Percentiles rank a stretch among this genome's conserved stretches.
Conservation (phyloP, 1,140 invertebrate genomes). For the Eufriesea mexicana region DNA sequence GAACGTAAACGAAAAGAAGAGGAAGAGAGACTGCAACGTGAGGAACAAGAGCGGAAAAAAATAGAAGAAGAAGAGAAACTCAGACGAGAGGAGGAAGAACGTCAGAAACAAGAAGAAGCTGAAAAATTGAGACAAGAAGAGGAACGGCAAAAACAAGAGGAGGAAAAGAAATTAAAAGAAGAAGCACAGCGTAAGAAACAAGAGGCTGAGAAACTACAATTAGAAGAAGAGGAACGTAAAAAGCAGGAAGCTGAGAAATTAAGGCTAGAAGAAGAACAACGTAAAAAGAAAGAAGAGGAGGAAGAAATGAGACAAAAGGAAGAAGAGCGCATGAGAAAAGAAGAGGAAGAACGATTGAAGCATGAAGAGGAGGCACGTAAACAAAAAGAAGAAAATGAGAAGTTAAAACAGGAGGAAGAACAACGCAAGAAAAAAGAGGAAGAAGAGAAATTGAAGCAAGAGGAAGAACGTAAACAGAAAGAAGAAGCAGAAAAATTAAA, state of each 20-base stretch:
- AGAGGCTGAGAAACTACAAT: conserved; percentile 26
- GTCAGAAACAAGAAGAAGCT: too few relatives aligned
- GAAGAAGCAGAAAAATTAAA: conserved; percentile 22
- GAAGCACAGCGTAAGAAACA: conserved; percentile 38
- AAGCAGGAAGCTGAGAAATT: conserved; percentile 51
- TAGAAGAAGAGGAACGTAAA: conserved; percentile 56
- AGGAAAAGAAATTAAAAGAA: conserved; percentile 40
- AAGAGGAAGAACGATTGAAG: conserved; percentile 34
- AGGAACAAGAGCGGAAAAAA: conserved; percentile 40
- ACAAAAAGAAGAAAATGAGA: conserved; percentile 44
- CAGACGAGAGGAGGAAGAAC: conserved; percentile 46
- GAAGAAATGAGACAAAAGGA: conserved; percentile 16
- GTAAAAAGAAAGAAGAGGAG: conserved; percentile 29
- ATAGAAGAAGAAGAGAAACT: conserved; percentile 15
- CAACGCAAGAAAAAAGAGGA: conserved; percentile 43
- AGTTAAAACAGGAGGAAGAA: conserved; percentile 37
- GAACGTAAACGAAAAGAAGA: conserved; percentile 33
- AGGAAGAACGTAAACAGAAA: conserved; percentile 49
- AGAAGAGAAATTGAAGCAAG: conserved; percentile 25
- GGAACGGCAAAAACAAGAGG: conserved; percentile 22
- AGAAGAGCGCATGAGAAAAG: background rate
- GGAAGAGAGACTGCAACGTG: conserved; percentile 28
- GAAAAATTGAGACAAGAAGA: conserved; percentile 26
- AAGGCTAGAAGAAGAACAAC: conserved; percentile 12
- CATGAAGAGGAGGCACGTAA: conserved; percentile 28